A percentile compares a stretch with the other conserved stretches of the same genome.
Evolutionary conservation across 2,888 invertebrate species (phyloP).

Genomic region (Lasioglossum leucozonium): DNA sequence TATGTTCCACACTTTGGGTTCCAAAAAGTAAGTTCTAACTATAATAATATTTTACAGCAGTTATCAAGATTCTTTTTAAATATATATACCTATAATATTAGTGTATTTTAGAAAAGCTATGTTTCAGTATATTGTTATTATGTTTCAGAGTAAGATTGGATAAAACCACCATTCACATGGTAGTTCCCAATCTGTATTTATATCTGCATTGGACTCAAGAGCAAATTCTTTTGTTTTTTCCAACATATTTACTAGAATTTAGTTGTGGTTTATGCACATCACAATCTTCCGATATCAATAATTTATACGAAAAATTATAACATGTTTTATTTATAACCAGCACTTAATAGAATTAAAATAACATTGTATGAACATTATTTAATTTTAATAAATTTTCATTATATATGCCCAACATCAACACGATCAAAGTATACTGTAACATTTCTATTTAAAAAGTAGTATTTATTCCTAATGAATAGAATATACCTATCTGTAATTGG

Average conservation of each 20-base stretch:
- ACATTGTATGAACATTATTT: constrained; percentile 4
- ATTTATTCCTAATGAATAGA: constrained; percentile 15
- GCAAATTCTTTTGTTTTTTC: constrained; percentile 80
- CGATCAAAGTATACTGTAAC: background rate
- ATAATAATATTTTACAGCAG: background rate
- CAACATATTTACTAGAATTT: constrained; percentile 80
- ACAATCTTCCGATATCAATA: constrained; percentile 26
- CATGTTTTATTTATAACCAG: constrained; percentile 34
- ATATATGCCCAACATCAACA: background rate
- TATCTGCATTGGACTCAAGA: constrained; percentile 81
- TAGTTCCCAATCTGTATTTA: constrained; percentile 77
- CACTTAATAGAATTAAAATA: background rate
- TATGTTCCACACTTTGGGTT: constrained; percentile 75
- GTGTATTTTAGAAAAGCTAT: background rate
- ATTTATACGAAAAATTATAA: constrained; percentile 70
- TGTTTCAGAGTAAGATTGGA: constrained; percentile 76
- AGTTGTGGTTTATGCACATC: constrained; percentile 80
- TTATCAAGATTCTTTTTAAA: background rate
- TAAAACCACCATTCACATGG: constrained; percentile 74
- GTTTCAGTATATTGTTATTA: constrained; percentile 21
- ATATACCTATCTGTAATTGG: background rate
- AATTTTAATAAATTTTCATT: constrained; percentile 7
- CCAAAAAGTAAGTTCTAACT: constrained; percentile 75
- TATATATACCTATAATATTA: background rate
- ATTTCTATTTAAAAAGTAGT: background rate